Evolutionary conservation across 2,113 vertebrate genomes (phyloP), one percentile per base, ranked within the genome.

Genomic region (Oceanites oceanicus): DNA sequence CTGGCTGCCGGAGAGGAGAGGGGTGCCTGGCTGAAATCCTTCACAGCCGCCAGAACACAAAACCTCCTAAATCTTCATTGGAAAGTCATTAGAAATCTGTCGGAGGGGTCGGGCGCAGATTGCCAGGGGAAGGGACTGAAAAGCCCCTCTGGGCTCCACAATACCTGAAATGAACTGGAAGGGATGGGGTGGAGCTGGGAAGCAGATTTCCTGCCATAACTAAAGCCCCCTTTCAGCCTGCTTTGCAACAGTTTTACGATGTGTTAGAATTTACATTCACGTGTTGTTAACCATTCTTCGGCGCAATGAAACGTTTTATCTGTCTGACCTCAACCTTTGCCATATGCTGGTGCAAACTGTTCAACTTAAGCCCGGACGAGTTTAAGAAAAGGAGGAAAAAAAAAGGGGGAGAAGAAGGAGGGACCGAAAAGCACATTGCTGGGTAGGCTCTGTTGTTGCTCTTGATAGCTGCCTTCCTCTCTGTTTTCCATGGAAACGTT

Each of bases 41-140:
- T 97, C 96, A 95, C 95, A 92, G 94, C 8, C 8, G 15, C 27
- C 44, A 16, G 90, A 76, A 84, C 75, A 92, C 53, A 67, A 95
- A 98, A 83, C 88, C 98, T 97, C 95, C 96, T 98, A 98, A 98
- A 98, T 99, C 98, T 98, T 98, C 98, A 99, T 98, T 96, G 97
- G 97, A 99, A 99, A 99, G 98, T 98, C 98, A 99, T 99, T 99
- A 98, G 98, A 98, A 99, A 99, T 98, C 98, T 99, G 99, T 97
- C 90, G 91, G 94, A 97, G 98, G 95, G 96, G 97, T 97, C 89
- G 90, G 83, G 96, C 95, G 96, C 99, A 99, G 99, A 99, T 99
- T 99, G 99, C 96, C 92, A 79, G 92, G 96, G 93, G 53, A 94
- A 87, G 97, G 93, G 89, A 92, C 95, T 98, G 98, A 98, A 98